Percentiles rank a stretch among this genome's conserved stretches.
These are phyloP conservation scores for Mantis religiosa DNA, from an alignment of 2,888 invertebrate genomes.

Conservation along the genomic window DNA sequence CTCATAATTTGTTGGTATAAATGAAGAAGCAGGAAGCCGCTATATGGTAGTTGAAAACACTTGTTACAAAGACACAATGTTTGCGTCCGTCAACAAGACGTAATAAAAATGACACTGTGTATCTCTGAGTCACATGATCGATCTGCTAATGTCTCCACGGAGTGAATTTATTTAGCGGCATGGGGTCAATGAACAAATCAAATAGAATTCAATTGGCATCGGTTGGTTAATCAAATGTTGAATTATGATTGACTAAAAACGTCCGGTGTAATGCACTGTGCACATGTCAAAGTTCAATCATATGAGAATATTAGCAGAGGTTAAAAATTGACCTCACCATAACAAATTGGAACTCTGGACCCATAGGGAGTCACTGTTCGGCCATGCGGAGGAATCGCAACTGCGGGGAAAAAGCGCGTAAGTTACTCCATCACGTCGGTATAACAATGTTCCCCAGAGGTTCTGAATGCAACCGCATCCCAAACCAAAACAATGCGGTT, in stretches of 20 bases:
- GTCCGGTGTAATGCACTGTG: constrained; percentile 13
- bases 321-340: not conserved
- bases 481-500: no score
- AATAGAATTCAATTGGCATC: constrained; percentile 25
- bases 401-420: not conserved
- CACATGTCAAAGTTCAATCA: constrained; percentile 1
- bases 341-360: not conserved
- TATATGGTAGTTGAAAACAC: no score
- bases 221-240: constrained; percentile 26
- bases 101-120: not conserved
- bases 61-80: no score
- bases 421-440: not conserved
- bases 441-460: no score
- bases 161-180: constrained; percentile 1
- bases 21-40: no score
- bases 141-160: not conserved
- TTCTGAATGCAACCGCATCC: no score
- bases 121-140: not conserved
- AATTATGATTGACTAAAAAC: constrained; percentile 18
- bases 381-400: not conserved
- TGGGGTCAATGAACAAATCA: constrained; percentile 25
- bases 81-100: not conserved
- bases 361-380: not conserved
- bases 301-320: not conserved
- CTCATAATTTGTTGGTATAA: no score